Percentiles rank a stretch among this genome's conserved stretches.
Conservation (phyloP, 1,140 invertebrate species). For the Hyles vespertilio region DNA sequence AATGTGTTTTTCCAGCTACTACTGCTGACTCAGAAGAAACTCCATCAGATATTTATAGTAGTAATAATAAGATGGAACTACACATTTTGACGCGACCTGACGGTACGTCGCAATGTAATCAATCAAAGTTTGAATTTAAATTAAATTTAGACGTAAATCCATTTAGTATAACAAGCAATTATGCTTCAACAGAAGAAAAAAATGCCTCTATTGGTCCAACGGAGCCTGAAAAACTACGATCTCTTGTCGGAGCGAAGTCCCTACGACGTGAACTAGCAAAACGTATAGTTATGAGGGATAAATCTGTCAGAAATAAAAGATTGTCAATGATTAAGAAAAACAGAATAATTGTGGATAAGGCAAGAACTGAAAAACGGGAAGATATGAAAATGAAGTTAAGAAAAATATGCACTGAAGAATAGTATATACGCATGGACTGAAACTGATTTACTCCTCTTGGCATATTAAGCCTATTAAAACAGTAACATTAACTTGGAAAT, state of each 20-base stretch:
- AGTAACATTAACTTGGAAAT: too few species aligned
- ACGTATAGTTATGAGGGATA: conserved; percentile 56
- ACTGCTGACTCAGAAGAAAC: too few species aligned
- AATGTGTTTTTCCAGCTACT: too few species aligned
- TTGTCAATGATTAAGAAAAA: conserved; percentile 50
- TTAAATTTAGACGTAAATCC: conserved; percentile 46
- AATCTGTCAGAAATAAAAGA: conserved; percentile 48
- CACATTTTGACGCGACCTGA: too few species aligned
- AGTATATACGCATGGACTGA: neutral
- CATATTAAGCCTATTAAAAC: too few species aligned
- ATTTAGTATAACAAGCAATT: conserved; percentile 39
- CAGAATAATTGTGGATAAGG: conserved; percentile 75
- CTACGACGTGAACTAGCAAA: conserved; percentile 42
- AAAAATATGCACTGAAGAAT: conserved; percentile 31
- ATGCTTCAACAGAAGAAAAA: conserved; percentile 17
- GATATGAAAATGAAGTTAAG: conserved; percentile 79
- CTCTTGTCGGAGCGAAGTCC: conserved; percentile 38
- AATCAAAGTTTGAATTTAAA: conserved; percentile 68
- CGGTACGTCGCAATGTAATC: too few species aligned
- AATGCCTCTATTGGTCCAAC: conserved; percentile 13
- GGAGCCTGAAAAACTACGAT: conserved; percentile 23
- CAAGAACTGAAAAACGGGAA: conserved; percentile 80
- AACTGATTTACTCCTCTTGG: too few species aligned
- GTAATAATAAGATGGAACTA: too few species aligned
- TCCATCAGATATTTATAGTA: too few species aligned